Evolutionary conservation across 2,888 invertebrate species (phyloP).

Genomic region (Cheilosia soror): DNA sequence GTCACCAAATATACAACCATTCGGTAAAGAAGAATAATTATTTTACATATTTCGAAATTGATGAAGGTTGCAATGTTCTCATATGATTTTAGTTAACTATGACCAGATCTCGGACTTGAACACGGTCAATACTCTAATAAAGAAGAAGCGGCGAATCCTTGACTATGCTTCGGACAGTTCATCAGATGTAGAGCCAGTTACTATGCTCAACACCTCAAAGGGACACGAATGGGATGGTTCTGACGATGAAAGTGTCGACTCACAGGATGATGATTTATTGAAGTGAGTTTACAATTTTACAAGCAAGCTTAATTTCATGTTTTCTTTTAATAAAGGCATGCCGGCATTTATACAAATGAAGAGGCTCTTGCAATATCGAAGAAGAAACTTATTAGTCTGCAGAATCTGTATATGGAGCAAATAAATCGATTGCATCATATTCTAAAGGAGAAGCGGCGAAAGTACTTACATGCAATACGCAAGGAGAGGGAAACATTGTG

Average conservation of each 20-base stretch:
- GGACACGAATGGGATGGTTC: constrained; percentile 88
- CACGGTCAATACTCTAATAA: constrained; percentile 84
- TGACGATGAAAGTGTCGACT: constrained; percentile 91
- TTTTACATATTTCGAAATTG: not conserved
- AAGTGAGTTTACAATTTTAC: constrained; percentile 85
- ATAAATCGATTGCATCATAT: constrained; percentile 90
- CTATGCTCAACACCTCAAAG: constrained; percentile 87
- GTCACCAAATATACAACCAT: constrained; percentile 86
- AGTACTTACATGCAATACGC: constrained; percentile 89
- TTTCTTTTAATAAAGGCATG: constrained; percentile 87
- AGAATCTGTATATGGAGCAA: constrained; percentile 92
- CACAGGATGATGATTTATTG: constrained; percentile 89
- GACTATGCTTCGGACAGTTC: constrained; percentile 90
- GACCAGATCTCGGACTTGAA: constrained; percentile 84
- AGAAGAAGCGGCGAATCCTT: constrained; percentile 85
- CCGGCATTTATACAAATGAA: constrained; percentile 94
- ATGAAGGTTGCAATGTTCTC: not conserved
- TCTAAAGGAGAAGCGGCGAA: constrained; percentile 89
- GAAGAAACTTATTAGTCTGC: constrained; percentile 90
- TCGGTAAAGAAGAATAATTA: constrained; percentile 83
- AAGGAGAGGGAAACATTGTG: constrained; percentile 92
- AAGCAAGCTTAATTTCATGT: constrained; percentile 60
- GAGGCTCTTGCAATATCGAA: constrained; percentile 92
- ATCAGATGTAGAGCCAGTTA: constrained; percentile 86
- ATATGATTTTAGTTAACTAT: constrained; percentile 78